Evolutionary conservation across 2,113 vertebrate species (phyloP), one percentile per base, ranked within the genome.

Genomic region (Daphoenositta chrysoptera): DNA sequence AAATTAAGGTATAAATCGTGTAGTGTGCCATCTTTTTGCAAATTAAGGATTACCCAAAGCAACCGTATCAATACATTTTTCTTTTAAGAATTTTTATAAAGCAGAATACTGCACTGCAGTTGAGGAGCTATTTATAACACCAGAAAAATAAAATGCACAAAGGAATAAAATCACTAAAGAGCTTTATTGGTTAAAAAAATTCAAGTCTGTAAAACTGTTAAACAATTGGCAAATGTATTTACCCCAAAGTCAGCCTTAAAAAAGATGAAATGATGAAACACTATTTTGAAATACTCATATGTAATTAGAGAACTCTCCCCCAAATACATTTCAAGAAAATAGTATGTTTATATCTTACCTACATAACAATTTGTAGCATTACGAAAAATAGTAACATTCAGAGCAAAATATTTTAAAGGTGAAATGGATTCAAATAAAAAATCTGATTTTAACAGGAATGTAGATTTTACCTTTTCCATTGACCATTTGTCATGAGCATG

Each of bases 401-500:
- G 24, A 70, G 22, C 13, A 82, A 89, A 73, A 53, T 44, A 42
- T 45, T 68, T 58, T 71, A 35, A 73, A 42, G 9, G 63, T 60
- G 0, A 80, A 70, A 50, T 30, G 8, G 3, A 42, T 47, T 47
- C 1, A 72, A 63, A 76, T 45, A 35, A 75, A 89, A 71, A 27
- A 30, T 37, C 26, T 11, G 6, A 50, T 60, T 92, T 77, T 64
- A 83, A 68, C 9, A 44, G 31, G 20, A 48, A 48, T 69, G 30
- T 4, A 48, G 20, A 31, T 69, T 90, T 98, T 98, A 99, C 99
- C 99, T 99, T 99, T 96, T 99, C 99, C 98, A 99, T 99, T 47
- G 99, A 99, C 99, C 99, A 99, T 57, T 98, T 99, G 96, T 99
- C 99, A 66, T 99, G 99, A 54, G 98, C 98, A 81, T 99, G 99